Percentiles rank a stretch among this genome's conserved stretches.
These are phyloP conservation scores for Hyalella azteca DNA, from an alignment of 2,888 invertebrate species.

Conservation along the genomic window DNA sequence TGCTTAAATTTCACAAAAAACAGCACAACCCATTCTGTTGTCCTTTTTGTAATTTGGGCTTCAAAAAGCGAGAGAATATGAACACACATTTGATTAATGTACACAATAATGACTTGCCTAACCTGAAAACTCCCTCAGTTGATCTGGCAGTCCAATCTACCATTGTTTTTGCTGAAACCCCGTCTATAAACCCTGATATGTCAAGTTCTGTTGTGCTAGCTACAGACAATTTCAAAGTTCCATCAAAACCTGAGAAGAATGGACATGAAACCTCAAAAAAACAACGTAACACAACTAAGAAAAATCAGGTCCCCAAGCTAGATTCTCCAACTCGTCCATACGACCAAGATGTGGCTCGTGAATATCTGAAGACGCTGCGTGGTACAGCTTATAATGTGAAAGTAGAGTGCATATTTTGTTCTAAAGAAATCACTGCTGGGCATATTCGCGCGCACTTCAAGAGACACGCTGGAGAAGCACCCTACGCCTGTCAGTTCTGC, in stretches of 20 bases:
- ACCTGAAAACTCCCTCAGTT: no score
- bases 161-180: no score
- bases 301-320: background rate
- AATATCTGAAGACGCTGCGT: background rate
- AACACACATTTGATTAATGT: conserved; percentile 48
- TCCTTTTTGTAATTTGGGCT: conserved; percentile 51
- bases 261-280: no score
- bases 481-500: conserved; percentile 53
- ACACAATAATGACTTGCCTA: conserved; percentile 47
- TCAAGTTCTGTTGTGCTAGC: no score
- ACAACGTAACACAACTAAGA: background rate
- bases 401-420: conserved; percentile 51
- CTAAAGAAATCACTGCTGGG: conserved; percentile 52
- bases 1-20: conserved; percentile 52
- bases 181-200: no score
- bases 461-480: conserved; percentile 51
- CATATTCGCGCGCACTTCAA: conserved; percentile 53
- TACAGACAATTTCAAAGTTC: no score
- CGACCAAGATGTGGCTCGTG: background rate
- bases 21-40: conserved; percentile 51
- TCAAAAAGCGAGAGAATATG: conserved; percentile 53
- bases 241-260: no score
- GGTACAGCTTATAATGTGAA: conserved; percentile 28
- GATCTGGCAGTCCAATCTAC: no score
- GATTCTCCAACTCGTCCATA: conserved; percentile 36